Evolutionary conservation across 2,888 invertebrate species (phyloP).

Genomic region (Apamea sordens): DNA sequence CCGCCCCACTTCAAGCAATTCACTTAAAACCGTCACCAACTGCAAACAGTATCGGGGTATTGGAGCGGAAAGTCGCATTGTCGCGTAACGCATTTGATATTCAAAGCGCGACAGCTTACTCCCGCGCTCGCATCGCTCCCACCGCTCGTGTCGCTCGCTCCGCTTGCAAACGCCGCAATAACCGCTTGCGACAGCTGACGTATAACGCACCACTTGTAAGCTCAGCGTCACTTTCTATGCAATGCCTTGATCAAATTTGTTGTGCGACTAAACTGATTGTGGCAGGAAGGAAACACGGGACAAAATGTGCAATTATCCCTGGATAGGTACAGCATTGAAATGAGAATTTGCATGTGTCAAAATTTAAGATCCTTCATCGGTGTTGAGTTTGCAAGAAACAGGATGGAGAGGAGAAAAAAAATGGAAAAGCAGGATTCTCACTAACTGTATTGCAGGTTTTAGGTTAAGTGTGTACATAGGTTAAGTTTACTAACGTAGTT

Average conservation of each 20-base stretch:
- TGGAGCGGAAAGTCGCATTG: conserved; percentile 31
- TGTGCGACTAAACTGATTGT: conserved; percentile 4
- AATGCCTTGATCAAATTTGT: conserved; percentile 32
- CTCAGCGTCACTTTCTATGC: conserved; percentile 20
- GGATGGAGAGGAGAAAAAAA: too few species aligned
- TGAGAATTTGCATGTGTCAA: background rate
- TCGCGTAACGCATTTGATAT: conserved; percentile 47
- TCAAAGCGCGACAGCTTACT: conserved; percentile 51
- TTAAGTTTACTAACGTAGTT: background rate
- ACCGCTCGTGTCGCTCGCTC: conserved; percentile 16
- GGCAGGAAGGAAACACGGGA: background rate
- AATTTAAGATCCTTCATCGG: background rate
- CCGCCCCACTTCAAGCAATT: background rate
- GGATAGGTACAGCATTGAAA: background rate
- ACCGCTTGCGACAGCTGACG: conserved; percentile 52
- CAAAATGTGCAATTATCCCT: background rate
- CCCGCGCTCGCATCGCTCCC: conserved; percentile 32
- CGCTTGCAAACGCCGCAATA: conserved; percentile 47
- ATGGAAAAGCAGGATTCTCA: background rate
- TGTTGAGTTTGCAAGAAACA: background rate
- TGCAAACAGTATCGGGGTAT: conserved; percentile 19
- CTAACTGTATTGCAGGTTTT: background rate
- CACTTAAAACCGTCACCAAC: background rate
- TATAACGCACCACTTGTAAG: conserved; percentile 31
- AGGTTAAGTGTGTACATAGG: too few species aligned